phyloP scores from a whole-genome alignment of 1,140 invertebrate genomes.

The Eurosta solidaginis region DNA sequence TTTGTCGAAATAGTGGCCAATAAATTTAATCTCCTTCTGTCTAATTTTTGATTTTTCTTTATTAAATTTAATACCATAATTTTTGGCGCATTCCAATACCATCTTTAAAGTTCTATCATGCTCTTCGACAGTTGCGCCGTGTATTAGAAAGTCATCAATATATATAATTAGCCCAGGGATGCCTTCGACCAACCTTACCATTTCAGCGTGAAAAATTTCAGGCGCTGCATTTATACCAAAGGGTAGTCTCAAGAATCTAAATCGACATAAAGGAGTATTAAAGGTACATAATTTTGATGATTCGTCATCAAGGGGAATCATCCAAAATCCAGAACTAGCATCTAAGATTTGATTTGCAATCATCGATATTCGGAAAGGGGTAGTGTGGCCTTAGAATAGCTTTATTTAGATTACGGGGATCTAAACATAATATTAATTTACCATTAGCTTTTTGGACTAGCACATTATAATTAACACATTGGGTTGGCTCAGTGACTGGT shows the following conservation, averaged over 20 bases:
- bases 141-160: too few species aligned
- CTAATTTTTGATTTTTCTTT: too few species aligned
- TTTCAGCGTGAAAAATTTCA: too few species aligned
- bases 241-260: conserved; percentile 51
- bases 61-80: too few species aligned
- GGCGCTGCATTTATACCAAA: conserved; percentile 59
- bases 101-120: conserved; percentile 45
- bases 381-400: too few species aligned
- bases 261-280: conserved; percentile 59
- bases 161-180: conserved; percentile 50
- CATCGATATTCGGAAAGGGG: conserved; percentile 58
- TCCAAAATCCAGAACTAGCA: conserved; percentile 59
- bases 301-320: conserved; percentile 55
- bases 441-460: too few species aligned
- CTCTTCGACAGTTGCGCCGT: conserved; percentile 37
- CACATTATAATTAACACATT: too few species aligned
- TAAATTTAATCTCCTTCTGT: too few species aligned
- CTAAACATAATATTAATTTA: conserved; percentile 58
- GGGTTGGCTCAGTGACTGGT: conserved; percentile 50
- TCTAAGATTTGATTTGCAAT: conserved; percentile 51
- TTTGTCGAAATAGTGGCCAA: too few species aligned
- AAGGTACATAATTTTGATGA: conserved; percentile 60
- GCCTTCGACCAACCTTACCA: conserved; percentile 46
- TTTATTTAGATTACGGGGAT: conserved; percentile 61
- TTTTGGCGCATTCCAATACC: conserved; percentile 43